Evolutionary conservation across 2,888 invertebrate species (phyloP).

Genomic region (Leptura quadrifasciata): DNA sequence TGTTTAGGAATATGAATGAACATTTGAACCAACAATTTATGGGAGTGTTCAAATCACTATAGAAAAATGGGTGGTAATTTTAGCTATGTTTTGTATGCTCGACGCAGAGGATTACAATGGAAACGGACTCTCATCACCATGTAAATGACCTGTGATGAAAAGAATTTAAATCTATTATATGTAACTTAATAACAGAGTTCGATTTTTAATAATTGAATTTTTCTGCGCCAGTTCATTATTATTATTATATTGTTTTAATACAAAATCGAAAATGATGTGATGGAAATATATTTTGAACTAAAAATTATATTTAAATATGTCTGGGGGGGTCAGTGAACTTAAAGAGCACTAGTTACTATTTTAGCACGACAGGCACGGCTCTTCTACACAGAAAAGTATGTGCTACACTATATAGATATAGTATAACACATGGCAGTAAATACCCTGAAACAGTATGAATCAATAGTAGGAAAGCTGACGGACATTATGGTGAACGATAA

Average conservation of each 20-base stretch:
- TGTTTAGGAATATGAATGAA: constrained; percentile 30
- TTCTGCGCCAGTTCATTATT: neutral
- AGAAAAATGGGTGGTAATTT: constrained; percentile 2
- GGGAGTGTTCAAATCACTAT: constrained; percentile 16
- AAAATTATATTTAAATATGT: too few relatives aligned
- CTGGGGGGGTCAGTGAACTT: too few relatives aligned
- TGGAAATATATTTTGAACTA: too few relatives aligned
- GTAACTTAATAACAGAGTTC: neutral
- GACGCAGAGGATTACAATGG: neutral
- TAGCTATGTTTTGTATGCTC: neutral
- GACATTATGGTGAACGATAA: too few relatives aligned
- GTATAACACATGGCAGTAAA: too few relatives aligned
- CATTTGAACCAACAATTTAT: constrained; percentile 23
- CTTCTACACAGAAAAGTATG: too few relatives aligned
- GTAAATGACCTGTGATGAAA: constrained; percentile 9
- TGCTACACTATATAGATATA: too few relatives aligned
- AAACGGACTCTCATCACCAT: neutral
- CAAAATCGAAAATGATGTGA: too few relatives aligned
- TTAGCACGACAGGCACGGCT: too few relatives aligned
- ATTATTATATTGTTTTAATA: neutral
- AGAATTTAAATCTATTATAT: neutral
- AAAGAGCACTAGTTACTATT: too few relatives aligned
- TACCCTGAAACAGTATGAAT: too few relatives aligned
- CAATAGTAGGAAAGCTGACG: too few relatives aligned
- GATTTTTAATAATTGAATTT: neutral